Percentiles rank a stretch among this genome's conserved stretches.
Evolutionary conservation across 2,888 invertebrate species (phyloP).

Genomic region (Globia sparganii): DNA sequence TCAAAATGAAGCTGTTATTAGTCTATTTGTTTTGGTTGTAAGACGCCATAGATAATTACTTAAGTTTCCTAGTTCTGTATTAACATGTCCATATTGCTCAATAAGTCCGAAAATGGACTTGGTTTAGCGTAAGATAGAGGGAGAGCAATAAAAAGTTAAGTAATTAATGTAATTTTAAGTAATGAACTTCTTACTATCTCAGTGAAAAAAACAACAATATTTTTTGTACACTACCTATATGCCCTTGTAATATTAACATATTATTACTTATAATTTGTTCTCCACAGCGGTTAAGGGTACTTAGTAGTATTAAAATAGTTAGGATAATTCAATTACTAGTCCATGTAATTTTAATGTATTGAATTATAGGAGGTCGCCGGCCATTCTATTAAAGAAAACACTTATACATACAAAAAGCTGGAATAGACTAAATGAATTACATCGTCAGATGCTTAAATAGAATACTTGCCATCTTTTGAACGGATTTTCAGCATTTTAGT

Average conservation of each 20-base stretch:
- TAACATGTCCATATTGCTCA: constrained; percentile 89
- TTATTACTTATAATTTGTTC: constrained; percentile 78
- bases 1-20: constrained; percentile 54
- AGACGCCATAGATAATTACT: constrained; percentile 66
- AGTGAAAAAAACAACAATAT: constrained; percentile 76
- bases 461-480: constrained; percentile 21
- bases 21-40: constrained; percentile 59
- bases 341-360: constrained; percentile 89
- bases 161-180: constrained; percentile 80
- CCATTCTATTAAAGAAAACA: constrained; percentile 64
- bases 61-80: constrained; percentile 79
- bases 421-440: constrained; percentile 26
- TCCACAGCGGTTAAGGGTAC: constrained; percentile 90
- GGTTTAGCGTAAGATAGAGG: constrained; percentile 84
- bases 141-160: constrained; percentile 85
- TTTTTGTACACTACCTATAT: constrained; percentile 74
- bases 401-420: constrained; percentile 1
- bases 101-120: constrained; percentile 84
- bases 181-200: constrained; percentile 80
- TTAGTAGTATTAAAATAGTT: constrained; percentile 82
- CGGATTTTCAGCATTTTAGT: constrained; percentile 22
- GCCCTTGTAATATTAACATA: constrained; percentile 80
- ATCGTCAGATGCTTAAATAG: constrained; percentile 8
- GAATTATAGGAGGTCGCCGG: constrained; percentile 85
- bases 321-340: constrained; percentile 90